These are phyloP conservation scores for Myripristis jacobus DNA, from an alignment of 2,797 vertebrate species.

Conservation along the genomic window DNA sequence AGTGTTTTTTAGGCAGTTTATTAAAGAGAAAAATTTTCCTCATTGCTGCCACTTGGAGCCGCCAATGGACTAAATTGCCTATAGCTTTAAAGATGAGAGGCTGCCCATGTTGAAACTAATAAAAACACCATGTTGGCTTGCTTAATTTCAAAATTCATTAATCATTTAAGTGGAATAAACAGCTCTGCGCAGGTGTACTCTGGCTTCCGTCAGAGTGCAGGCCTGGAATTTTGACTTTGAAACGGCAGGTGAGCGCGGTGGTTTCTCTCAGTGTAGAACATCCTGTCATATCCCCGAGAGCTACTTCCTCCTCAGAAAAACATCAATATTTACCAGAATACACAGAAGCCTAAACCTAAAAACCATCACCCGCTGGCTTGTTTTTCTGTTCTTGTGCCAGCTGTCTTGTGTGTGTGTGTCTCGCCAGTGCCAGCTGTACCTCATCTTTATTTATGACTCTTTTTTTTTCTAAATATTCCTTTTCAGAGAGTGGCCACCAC, in stretches of 20 bases:
- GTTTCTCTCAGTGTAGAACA: slow-evolving; percentile 66
- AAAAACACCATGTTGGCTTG: not conserved
- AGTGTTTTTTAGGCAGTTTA: slow-evolving; percentile 16
- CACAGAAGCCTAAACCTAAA: slow-evolving; percentile 60
- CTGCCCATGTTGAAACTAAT: not conserved
- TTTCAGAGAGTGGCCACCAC: slow-evolving; percentile 66
- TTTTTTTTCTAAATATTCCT: slow-evolving; percentile 65
- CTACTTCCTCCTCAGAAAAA: slow-evolving; percentile 78
- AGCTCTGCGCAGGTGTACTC: slow-evolving; percentile 41
- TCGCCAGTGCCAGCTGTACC: slow-evolving; percentile 67
- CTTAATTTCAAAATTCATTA: slow-evolving; percentile 2
- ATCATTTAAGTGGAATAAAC: slow-evolving; percentile 38
- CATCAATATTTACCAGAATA: slow-evolving; percentile 82
- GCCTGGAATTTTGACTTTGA: slow-evolving; percentile 50
- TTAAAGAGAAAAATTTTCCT: slow-evolving; percentile 6
- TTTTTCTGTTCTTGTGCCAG: slow-evolving; percentile 73
- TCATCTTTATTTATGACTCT: slow-evolving; percentile 81
- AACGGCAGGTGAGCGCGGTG: slow-evolving; percentile 60
- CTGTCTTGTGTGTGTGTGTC: slow-evolving; percentile 38
- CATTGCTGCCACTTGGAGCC: not conserved
- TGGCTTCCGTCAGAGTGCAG: slow-evolving; percentile 22
- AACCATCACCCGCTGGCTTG: slow-evolving; percentile 32
- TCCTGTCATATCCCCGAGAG: slow-evolving; percentile 70
- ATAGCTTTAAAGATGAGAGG: slow-evolving; percentile 7
- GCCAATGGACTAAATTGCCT: not conserved